Evolutionary conservation across 2,888 invertebrate species (phyloP), one percentile per base, ranked within the genome.

Genomic region (Smittia aterrima): DNA sequence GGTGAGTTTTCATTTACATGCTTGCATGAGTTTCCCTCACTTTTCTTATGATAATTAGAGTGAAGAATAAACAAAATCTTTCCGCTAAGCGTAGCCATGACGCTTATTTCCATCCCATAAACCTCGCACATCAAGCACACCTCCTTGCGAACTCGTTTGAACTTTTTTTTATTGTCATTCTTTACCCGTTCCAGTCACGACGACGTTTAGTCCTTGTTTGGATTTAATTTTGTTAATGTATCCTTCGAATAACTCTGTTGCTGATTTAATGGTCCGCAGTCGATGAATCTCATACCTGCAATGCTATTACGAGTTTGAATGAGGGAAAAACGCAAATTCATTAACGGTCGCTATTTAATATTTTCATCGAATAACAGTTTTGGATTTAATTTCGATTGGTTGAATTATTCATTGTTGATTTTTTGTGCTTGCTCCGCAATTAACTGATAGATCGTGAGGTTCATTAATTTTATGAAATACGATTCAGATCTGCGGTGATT

Each of bases 191-290:
- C 27, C 58, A 24, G 24, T 58, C n/a, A 47, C n/a, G n/a, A 2
- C n/a, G 24, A 18, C 18, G 25, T 9, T n/a, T 24, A 27, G 25
- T 24, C 20, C 25, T 64, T 40, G 38, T 24, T 67, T 40, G 18
- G 22, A 67, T 67, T 67, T 67, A 67, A 67, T 67, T 67, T 40
- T 38, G 11, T 40, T 67, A 67, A 67, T 67, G 67, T 38, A 67
- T 38, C 38, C 7, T 40, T 67, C 67, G 41, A 16, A 67, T 20
- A 16, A 67, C 7, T 38, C 41, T 67, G 22, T 58, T 58, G 18
- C 58, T 58, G 58, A 58, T 20, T 58, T 22, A 58, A 58, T 58
- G 22, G 20, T 13, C 18, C n/a, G 22, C 18, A 20, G 22, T 13
- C 58, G 58, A 58, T 47, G 58, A 13, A 2, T 11, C 11, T 6